Evolutionary conservation across 1,140 invertebrate species (phyloP).

Genomic region (Orchesella cincta): DNA sequence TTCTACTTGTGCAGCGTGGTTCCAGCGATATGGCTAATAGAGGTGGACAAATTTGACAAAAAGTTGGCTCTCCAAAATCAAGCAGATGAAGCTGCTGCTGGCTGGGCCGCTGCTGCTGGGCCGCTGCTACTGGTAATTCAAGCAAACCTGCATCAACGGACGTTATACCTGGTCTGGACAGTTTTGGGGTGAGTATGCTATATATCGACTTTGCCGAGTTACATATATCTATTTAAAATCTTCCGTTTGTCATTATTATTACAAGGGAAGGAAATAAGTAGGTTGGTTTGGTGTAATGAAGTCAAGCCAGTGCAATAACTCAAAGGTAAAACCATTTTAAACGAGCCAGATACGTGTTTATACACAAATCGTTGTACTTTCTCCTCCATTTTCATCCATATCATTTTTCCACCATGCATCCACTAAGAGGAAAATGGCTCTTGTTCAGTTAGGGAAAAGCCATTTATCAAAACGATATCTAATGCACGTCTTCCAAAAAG

Average conservation of each 20-base stretch:
- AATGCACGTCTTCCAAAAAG: neutral
- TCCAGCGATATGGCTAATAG: conserved; percentile 80
- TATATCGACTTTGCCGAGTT: no score
- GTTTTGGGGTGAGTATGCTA: conserved; percentile 53
- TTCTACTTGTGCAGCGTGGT: conserved; percentile 77
- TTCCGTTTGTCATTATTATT: neutral
- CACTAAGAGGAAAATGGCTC: neutral
- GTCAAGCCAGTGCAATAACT: neutral
- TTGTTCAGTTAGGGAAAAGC: neutral
- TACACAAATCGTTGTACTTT: neutral
- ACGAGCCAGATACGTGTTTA: neutral
- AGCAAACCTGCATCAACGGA: neutral
- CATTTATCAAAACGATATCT: conserved; percentile 13
- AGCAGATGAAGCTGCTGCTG: neutral
- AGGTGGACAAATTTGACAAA: conserved; percentile 77
- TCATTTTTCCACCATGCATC: neutral
- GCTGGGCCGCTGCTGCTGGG: neutral
- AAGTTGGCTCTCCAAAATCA: conserved; percentile 51
- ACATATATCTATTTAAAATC: neutral
- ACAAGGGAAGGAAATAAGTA: neutral
- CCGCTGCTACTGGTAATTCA: neutral
- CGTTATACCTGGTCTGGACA: conserved; percentile 53
- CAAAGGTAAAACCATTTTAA: neutral
- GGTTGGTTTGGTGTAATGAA: neutral
- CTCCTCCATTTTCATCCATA: neutral